Evolutionary conservation across 2,888 invertebrate genomes (phyloP).

Genomic region (Calliopum simillimum): DNA sequence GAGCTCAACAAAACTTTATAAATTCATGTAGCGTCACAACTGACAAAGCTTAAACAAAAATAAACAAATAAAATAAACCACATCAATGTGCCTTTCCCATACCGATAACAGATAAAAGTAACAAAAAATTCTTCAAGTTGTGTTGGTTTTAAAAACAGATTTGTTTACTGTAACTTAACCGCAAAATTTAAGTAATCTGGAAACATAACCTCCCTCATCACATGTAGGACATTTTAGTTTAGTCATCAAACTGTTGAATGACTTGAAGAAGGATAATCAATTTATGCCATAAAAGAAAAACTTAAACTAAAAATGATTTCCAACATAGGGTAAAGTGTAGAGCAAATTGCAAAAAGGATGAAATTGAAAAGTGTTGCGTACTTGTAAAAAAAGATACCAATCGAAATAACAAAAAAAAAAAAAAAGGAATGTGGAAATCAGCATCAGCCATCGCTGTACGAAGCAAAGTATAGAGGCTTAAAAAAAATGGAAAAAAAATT

Average conservation of each 20-base stretch:
- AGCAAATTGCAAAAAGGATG: background rate
- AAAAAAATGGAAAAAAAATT: background rate
- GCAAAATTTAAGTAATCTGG: too few relatives aligned
- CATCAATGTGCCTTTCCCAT: too few relatives aligned
- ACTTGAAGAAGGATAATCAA: slow-evolving; percentile 9
- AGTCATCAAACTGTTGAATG: background rate
- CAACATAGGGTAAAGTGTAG: background rate
- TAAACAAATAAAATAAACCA: too few relatives aligned
- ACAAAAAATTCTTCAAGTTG: too few relatives aligned
- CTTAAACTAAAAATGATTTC: slow-evolving; percentile 1
- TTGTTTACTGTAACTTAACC: too few relatives aligned
- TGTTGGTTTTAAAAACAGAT: too few relatives aligned
- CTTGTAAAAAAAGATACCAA: background rate
- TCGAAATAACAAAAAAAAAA: background rate
- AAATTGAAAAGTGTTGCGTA: background rate
- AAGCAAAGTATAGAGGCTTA: background rate
- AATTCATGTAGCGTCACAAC: too few relatives aligned
- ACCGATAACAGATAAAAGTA: too few relatives aligned
- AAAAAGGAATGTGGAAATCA: background rate
- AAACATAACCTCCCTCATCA: background rate
- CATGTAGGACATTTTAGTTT: background rate
- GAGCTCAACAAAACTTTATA: too few relatives aligned
- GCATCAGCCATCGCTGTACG: background rate
- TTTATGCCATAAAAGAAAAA: background rate
- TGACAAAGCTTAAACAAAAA: too few relatives aligned